Conservation (phyloP, 2,113 vertebrate genomes). For the Semicossyphus pulcher region DNA sequence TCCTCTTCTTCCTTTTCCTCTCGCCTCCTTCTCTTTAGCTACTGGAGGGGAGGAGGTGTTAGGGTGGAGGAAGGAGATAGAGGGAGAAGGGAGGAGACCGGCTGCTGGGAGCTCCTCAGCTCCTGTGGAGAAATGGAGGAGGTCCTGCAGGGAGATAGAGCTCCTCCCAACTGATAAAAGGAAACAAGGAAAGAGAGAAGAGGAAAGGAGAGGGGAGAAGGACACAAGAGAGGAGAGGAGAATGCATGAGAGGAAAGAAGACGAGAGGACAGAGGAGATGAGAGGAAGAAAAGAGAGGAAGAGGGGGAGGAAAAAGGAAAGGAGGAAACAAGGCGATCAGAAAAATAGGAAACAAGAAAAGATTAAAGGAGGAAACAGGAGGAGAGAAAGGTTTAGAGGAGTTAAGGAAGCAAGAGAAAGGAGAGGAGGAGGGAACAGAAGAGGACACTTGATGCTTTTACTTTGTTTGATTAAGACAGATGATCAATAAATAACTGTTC, state of each 20-base stretch:
- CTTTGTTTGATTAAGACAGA: no score
- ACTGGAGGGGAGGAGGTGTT: slow-evolving; percentile 9
- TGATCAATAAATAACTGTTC: no score
- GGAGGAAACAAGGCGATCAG: no score
- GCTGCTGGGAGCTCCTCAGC: slow-evolving; percentile 80
- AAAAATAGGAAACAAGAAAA: not conserved
- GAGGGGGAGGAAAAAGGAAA: no score
- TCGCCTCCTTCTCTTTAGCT: not conserved
- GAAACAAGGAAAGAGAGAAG: not conserved
- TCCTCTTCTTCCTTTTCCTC: not conserved
- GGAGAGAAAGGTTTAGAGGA: not conserved
- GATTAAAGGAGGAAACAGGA: not conserved
- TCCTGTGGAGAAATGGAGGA: slow-evolving; percentile 89
- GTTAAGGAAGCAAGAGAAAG: not conserved
- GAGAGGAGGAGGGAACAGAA: no score
- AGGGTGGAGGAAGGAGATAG: slow-evolving; percentile 85
- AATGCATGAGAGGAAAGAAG: not conserved
- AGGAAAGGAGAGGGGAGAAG: slow-evolving; percentile 1
- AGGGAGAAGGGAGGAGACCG: slow-evolving; percentile 86
- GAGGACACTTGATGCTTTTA: no score
- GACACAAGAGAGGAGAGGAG: not conserved
- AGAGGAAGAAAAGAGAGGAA: not conserved
- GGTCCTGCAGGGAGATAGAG: slow-evolving; percentile 87
- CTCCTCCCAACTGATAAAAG: slow-evolving; percentile 85
- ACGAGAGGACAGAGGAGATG: no score